Conservation (phyloP, 1,140 invertebrate species). For the Homarus americanus region DNA sequence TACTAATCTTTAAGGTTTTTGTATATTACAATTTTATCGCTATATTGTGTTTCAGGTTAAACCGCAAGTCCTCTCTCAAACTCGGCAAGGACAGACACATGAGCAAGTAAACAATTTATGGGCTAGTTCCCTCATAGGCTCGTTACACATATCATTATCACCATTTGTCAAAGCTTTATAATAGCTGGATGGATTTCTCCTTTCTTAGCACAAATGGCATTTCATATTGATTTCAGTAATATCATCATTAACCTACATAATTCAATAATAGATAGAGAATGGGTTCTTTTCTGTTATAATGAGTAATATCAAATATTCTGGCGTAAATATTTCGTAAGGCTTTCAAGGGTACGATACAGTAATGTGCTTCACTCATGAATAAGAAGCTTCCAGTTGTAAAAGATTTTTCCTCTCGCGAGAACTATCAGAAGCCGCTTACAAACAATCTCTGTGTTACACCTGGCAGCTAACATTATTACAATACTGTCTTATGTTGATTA, state of each 20-base stretch:
- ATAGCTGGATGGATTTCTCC: not conserved
- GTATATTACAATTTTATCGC: not conserved
- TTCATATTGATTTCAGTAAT: not conserved
- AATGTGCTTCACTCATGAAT: no score
- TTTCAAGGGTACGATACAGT: no score
- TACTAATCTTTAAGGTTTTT: not conserved
- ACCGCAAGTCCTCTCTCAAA: slow-evolving; percentile 57
- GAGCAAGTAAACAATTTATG: slow-evolving; percentile 59
- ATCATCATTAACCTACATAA: not conserved
- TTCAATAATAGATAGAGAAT: not conserved
- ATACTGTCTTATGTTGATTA: no score
- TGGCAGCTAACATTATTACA: no score
- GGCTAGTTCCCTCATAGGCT: not conserved
- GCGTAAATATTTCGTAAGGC: no score
- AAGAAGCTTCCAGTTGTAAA: no score
- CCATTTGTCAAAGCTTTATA: not conserved
- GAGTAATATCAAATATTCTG: no score
- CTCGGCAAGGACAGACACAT: slow-evolving; percentile 56
- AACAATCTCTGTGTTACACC: no score
- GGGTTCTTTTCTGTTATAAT: no score
- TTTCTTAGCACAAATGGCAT: not conserved
- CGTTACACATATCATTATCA: not conserved
- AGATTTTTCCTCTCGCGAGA: no score
- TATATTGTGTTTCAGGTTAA: slow-evolving; percentile 61
- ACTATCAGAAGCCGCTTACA: no score